Evolutionary conservation across 1,140 invertebrate genomes (phyloP), one percentile per base, ranked within the genome.

Genomic region (Ctenoplectra terminalis): DNA sequence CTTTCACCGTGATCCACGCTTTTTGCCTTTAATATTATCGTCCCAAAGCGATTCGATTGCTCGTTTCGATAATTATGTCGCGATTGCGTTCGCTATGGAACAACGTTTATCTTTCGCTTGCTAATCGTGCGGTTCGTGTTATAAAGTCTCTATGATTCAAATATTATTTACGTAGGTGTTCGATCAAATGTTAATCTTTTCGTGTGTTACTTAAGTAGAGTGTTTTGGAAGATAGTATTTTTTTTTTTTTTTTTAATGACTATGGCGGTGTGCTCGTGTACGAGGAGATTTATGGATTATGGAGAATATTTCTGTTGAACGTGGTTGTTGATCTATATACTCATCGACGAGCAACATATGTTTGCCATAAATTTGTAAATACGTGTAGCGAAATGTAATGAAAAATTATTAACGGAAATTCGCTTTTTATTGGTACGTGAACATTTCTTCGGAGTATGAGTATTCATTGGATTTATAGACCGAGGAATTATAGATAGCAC

Each of bases 1-100:
- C 66, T 69, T 46, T 67, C 52, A 46, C 40, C 64, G 23, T 70
- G 64, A 77, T 77, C 64, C 29, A 70, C 54, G 74, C 50, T 52
- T 52, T 1, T n/a, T 7, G 8, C 23, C 20, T 8, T 23, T 52
- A 7, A 5, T 9, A 17, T 46, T 72, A 72, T 72, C 52, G 52
- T 26, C 8, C 0, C 73, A 48, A 64, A n/a, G 56, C 11, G 23
- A 43, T 26, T 52, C 60, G n/a, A 75, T 20, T 9, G 43, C 9
- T 3, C 17, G 0, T 20, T 1, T 29, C 31, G 29, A 31, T 69
- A 69, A 69, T 69, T 50, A 48, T 2, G 26, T 17, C 37, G 13
- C 23, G 13, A 17, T 37, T 15, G 3, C 34, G 29, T 52, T 50
- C 31, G 17, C 17, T 5, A 23, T 29, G n/a, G 4, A 31, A 50